Percentiles rank a stretch among this genome's conserved stretches.
phyloP scores from a whole-genome alignment of 2,113 vertebrate genomes.

The Neopipo cinnamomea region DNA sequence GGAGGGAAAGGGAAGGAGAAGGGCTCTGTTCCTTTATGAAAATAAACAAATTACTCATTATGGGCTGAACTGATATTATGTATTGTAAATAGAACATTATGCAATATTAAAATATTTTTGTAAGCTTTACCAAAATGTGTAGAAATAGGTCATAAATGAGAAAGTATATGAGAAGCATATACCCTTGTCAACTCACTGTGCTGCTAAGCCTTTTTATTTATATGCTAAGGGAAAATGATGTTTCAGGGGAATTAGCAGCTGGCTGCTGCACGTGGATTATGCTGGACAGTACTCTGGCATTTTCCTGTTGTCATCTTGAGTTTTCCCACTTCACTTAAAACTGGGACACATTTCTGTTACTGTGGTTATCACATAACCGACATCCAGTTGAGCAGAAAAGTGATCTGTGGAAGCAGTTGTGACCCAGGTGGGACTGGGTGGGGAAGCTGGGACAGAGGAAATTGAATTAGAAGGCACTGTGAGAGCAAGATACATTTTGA shows the following conservation, averaged over 20 bases:
- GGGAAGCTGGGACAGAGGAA: background rate
- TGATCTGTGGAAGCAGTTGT: background rate
- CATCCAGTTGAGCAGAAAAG: background rate
- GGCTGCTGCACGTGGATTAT: background rate
- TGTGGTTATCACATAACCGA: background rate
- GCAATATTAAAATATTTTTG: background rate
- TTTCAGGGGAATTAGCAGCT: background rate
- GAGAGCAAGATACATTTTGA: background rate
- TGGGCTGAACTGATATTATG: background rate
- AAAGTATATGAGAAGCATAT: background rate
- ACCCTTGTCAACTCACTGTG: background rate
- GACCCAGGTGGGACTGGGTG: background rate
- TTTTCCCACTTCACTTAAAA: background rate
- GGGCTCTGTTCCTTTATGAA: background rate
- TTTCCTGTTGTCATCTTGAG: background rate
- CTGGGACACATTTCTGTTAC: rapidly evolving
- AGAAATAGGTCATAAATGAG: background rate
- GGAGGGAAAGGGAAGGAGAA: background rate
- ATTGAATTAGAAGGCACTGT: background rate
- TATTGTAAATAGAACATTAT: background rate
- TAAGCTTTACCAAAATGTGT: background rate
- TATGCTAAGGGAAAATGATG: background rate
- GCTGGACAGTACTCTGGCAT: background rate
- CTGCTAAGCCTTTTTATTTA: background rate
- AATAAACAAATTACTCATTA: background rate